Evolutionary conservation across 2,113 vertebrate species (phyloP), one percentile per base, ranked within the genome.

Genomic region (Platichthys stellatus): DNA sequence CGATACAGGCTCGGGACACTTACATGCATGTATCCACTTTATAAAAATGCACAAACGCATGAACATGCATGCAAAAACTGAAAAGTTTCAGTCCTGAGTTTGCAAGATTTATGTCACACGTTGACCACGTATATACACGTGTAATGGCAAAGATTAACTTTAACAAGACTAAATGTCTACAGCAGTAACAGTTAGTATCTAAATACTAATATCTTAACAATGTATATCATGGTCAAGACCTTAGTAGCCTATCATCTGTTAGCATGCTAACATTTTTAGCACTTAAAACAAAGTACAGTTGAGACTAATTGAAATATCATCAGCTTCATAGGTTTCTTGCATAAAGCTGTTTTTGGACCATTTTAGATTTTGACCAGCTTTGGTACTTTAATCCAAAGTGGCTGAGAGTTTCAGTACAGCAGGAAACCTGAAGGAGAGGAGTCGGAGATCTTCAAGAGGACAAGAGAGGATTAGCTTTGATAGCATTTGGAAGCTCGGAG

Each of bases 71-170:
- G 49, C 1, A 51, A 51, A 68, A 72, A 20, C 62, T 1, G 15
- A 64, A 71, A 21, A 68, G 51, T 62, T 64, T 23, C n/a, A 45
- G 17, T 69, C 56, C 18, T n/a, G 15, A 64, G 43, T 69, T 64
- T 45, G 26, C 53, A 66, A 67, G 38, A 70, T 68, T 47, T 35
- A 77, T 82, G 73, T 80, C 68, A 77, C 59, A 53, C 58, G 21
- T 28, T 3, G 35, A 74, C 71, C 61, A 66, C 62, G 1, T 31
- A 31, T 31, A 7, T 31, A 31, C 5, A 28, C 18, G 20, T 67
- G 12, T n/a, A 18, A n/a, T 56, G 53, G 35, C 58, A 60, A 54
- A 58, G n/a, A 60, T 45, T 9, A 67, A 76, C 56, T 43, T 11
- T 13, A 43, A 13, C 40, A 11, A 43, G 15, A 24, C 2, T 38